phyloP scores from a whole-genome alignment of 2,797 vertebrate species.

The Ctenosaura bakeri region DNA sequence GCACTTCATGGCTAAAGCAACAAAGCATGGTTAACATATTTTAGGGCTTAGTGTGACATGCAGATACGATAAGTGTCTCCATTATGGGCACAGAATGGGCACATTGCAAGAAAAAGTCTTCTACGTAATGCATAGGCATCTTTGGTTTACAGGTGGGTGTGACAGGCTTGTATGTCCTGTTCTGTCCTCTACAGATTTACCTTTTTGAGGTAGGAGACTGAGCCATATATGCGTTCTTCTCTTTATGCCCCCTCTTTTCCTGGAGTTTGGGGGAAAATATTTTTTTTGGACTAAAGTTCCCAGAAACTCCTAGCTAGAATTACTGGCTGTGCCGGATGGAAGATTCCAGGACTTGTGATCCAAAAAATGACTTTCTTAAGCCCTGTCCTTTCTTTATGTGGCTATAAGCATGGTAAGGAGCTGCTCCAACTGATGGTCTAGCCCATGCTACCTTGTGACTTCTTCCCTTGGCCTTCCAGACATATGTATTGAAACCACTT shows the following conservation, averaged over 20 bases:
- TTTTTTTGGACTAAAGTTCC: neutral
- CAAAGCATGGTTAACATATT: neutral
- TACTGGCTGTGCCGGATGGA: neutral
- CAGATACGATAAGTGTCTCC: neutral
- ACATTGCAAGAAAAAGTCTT: neutral
- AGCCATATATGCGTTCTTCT: slow-evolving; percentile 72
- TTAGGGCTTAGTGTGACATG: neutral
- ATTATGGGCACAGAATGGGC: too few species aligned
- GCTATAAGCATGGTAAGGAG: slow-evolving; percentile 63
- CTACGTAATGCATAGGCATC: neutral
- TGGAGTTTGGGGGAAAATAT: too few species aligned
- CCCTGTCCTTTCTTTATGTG: slow-evolving; percentile 27
- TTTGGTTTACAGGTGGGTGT: neutral
- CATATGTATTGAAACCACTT: slow-evolving; percentile 67
- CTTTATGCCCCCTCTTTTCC: slow-evolving; percentile 76
- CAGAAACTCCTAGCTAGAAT: neutral
- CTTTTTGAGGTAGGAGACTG: slow-evolving; percentile 64
- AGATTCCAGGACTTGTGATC: neutral
- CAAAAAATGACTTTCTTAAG: neutral
- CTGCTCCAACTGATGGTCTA: slow-evolving; percentile 74
- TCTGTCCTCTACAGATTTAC: slow-evolving; percentile 45
- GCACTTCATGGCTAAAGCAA: neutral
- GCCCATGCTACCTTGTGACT: slow-evolving; percentile 71
- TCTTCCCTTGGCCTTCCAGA: slow-evolving; percentile 62
- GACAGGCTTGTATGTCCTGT: slow-evolving; percentile 25